These are phyloP conservation scores for Oplegnathus fasciatus DNA, from an alignment of 2,113 vertebrate genomes.

Conservation along the genomic window DNA sequence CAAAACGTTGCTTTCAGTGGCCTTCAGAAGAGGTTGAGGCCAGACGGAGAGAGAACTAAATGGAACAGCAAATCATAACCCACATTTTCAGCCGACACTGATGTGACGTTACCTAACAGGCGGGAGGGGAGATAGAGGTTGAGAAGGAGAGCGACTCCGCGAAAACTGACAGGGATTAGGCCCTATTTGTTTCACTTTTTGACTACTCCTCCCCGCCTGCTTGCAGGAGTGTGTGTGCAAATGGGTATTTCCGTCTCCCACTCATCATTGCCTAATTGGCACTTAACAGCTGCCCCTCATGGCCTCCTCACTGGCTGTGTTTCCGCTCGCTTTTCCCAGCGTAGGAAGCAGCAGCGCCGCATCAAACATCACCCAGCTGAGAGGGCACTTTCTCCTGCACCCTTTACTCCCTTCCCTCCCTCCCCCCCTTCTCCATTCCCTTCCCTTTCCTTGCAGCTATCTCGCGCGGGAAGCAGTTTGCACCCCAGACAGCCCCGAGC, in stretches of 20 bases:
- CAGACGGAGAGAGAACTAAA: constrained; percentile 28
- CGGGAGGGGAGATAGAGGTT: constrained; percentile 29
- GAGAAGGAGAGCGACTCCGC: constrained; percentile 21
- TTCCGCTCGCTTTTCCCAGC: constrained; percentile 50
- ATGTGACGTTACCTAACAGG: constrained; percentile 50
- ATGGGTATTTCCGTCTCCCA: constrained; percentile 66
- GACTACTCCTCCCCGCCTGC: constrained; percentile 43
- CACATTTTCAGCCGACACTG: constrained; percentile 40
- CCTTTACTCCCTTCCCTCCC: constrained; percentile 18
- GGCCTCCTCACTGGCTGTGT: constrained; percentile 52
- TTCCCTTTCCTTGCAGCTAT: constrained; percentile 60
- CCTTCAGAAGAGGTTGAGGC: constrained; percentile 37
- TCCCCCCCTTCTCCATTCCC: background rate
- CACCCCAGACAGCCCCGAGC: constrained; percentile 75
- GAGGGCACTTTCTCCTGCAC: constrained; percentile 68
- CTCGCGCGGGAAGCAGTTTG: constrained; percentile 64
- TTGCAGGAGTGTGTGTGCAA: constrained; percentile 51
- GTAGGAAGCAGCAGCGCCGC: constrained; percentile 65
- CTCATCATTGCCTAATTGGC: constrained; percentile 75
- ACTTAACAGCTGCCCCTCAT: constrained; percentile 74
- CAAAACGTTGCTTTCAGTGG: constrained; percentile 53
- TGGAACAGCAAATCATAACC: constrained; percentile 44
- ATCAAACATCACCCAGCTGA: constrained; percentile 74
- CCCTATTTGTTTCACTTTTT: constrained; percentile 68
- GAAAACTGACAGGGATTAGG: constrained; percentile 60